Evolutionary conservation across 2,888 invertebrate genomes (phyloP).

Genomic region (Drosophila tanythrix): DNA sequence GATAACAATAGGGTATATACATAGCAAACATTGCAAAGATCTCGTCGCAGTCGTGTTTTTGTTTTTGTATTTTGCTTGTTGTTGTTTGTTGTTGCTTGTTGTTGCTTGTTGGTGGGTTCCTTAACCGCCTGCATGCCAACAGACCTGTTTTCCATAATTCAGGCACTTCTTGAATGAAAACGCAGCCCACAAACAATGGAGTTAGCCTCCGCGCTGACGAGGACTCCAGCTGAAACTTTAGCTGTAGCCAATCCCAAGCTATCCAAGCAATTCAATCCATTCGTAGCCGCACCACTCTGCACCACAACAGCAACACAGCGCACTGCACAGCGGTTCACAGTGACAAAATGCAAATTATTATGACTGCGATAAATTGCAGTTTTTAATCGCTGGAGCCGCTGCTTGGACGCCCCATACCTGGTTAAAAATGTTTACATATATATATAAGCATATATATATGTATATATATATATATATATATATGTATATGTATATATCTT

Average conservation of each 20-base stretch:
- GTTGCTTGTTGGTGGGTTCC: constrained; percentile 27
- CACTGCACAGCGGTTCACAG: constrained; percentile 51
- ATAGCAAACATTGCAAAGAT: constrained; percentile 12
- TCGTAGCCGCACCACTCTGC: constrained; percentile 3
- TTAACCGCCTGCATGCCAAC: constrained; percentile 68
- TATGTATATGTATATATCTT: background rate
- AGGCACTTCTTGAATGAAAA: constrained; percentile 71
- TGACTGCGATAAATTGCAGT: constrained; percentile 79
- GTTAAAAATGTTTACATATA: constrained; percentile 17
- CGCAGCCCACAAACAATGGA: constrained; percentile 64
- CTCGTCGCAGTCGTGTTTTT: constrained; percentile 29
- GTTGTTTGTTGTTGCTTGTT: constrained; percentile 12
- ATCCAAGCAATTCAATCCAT: constrained; percentile 33
- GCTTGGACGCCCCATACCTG: constrained; percentile 60
- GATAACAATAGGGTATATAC: constrained; percentile 5
- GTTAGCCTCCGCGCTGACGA: constrained; percentile 21
- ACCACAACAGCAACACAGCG: constrained; percentile 2
- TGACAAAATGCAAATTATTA: constrained; percentile 80
- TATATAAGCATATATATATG: constrained; percentile 18
- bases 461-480: constrained; percentile 8
- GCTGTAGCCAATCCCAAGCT: constrained; percentile 45
- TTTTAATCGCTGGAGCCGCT: constrained; percentile 71
- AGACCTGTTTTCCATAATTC: constrained; percentile 76
- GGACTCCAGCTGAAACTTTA: constrained; percentile 51
- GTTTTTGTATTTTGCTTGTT: background rate